Evolutionary conservation across 2,113 vertebrate genomes (phyloP).

Genomic region (Atlantisia rogersi): DNA sequence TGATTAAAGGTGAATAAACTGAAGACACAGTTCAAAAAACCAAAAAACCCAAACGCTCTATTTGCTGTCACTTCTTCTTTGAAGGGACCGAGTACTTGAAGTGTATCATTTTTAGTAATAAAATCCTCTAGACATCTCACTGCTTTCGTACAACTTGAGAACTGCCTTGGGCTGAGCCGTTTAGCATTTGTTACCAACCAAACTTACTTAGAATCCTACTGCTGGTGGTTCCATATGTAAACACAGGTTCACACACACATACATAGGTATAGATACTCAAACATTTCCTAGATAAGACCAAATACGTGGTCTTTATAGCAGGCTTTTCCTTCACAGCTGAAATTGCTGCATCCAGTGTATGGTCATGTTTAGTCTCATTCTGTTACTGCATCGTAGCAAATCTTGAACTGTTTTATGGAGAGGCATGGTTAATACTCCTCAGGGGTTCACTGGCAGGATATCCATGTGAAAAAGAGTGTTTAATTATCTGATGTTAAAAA

Average conservation of each 20-base stretch:
- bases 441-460: not conserved
- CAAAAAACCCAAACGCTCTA: rapidly evolving
- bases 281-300: not conserved
- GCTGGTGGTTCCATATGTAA: not conserved
- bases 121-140: not conserved
- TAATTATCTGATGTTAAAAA: not conserved
- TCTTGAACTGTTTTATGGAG: not conserved
- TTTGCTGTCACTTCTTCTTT: not conserved
- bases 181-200: not conserved
- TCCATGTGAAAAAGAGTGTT: not conserved
- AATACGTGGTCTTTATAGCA: not conserved
- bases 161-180: not conserved
- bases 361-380: not conserved
- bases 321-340: not conserved
- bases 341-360: not conserved
- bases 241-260: not conserved
- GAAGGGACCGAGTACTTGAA: not conserved
- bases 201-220: not conserved
- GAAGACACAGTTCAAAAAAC: not conserved
- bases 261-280: not conserved
- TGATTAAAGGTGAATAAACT: not conserved
- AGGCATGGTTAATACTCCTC: not conserved
- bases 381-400: not conserved
- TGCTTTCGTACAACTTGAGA: not conserved
- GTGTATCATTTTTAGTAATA: not conserved